A percentile compares a stretch with the other conserved stretches of the same genome.
These are phyloP conservation scores for Apotomis turbidana DNA, from an alignment of 2,888 invertebrate species.

Conservation along the genomic window DNA sequence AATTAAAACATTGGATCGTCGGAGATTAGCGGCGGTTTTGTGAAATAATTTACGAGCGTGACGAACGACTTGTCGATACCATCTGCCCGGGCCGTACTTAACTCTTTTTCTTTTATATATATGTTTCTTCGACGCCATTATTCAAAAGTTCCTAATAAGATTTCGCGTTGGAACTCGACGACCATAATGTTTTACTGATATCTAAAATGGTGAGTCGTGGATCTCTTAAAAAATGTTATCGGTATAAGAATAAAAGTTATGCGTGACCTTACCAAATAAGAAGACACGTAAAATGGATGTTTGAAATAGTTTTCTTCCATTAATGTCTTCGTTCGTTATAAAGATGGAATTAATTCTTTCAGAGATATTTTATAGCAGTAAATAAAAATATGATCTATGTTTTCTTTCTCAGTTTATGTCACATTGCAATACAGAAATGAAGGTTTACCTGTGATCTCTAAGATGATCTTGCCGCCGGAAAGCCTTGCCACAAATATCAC, in stretches of 20 bases:
- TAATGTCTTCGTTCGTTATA: constrained; percentile 18
- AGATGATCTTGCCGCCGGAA: constrained; percentile 98
- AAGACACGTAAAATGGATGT: constrained; percentile 35
- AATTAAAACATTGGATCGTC: constrained; percentile 80
- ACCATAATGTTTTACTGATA: constrained; percentile 77
- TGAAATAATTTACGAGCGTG: constrained; percentile 83
- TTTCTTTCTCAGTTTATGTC: neutral
- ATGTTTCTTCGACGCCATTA: constrained; percentile 77
- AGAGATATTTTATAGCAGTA: constrained; percentile 12
- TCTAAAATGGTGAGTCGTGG: constrained; percentile 73
- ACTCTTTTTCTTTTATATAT: constrained; percentile 79
- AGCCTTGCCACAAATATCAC: constrained; percentile 99
- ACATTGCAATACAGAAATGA: neutral
- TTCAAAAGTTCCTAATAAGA: constrained; percentile 78
- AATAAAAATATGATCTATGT: neutral
- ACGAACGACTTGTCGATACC: constrained; percentile 81
- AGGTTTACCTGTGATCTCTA: constrained; percentile 93
- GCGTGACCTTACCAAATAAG: constrained; percentile 41
- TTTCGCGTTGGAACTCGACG: constrained; percentile 72
- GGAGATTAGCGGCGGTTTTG: constrained; percentile 81
- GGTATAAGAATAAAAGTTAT: constrained; percentile 32
- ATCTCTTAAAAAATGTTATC: constrained; percentile 49
- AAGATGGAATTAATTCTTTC: constrained; percentile 5
- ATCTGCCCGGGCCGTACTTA: constrained; percentile 79
- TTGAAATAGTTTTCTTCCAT: constrained; percentile 40